A percentile compares a stretch with the other conserved stretches of the same genome.
Evolutionary conservation across 1,140 invertebrate species (phyloP).

Genomic region (Alviniconcha marisindica): DNA sequence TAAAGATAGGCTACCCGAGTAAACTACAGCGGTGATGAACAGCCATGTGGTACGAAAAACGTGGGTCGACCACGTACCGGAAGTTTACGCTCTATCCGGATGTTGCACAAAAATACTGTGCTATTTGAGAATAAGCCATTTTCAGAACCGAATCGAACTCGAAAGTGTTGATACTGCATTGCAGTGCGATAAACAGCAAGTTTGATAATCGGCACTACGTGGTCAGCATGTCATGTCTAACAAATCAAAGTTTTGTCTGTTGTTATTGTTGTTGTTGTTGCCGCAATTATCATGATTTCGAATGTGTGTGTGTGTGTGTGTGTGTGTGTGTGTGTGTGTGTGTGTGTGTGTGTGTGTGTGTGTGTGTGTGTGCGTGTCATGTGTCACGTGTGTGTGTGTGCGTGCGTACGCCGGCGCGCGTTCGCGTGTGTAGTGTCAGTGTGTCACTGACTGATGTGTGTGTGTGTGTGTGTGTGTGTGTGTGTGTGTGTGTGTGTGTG

Average conservation of each 20-base stretch:
- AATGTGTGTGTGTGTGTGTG: neutral
- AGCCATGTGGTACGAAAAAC: no score
- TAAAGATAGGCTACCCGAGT: no score
- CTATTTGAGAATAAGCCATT: no score
- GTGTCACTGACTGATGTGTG: neutral
- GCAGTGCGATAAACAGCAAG: neutral
- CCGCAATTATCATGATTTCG: neutral
- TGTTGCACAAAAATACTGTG: no score
- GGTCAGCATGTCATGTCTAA: neutral
- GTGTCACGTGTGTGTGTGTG: no score
- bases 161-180: no score
- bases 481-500: neutral
- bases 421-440: neutral
- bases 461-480: neutral
- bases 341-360: no score
- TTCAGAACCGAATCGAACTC: no score
- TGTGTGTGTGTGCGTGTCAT: no score
- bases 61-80: neutral
- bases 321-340: conserved; percentile 1
- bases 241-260: neutral
- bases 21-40: no score
- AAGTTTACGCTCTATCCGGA: neutral
- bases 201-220: neutral
- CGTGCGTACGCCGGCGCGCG: neutral
- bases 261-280: neutral